Evolutionary conservation across 2,888 invertebrate genomes (phyloP).

Genomic region (Cryptocheilus praepositus): DNA sequence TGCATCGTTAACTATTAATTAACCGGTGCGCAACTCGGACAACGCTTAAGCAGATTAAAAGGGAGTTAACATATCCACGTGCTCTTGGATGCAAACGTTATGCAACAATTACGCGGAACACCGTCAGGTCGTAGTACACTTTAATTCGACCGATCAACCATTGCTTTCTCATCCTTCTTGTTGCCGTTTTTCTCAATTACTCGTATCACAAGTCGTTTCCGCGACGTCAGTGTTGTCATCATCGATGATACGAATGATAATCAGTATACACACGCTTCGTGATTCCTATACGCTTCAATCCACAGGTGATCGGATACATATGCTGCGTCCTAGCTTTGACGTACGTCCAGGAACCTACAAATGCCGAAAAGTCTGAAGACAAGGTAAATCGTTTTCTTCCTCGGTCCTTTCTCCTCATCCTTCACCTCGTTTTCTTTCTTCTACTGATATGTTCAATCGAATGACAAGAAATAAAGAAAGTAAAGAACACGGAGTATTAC

Average conservation of each 20-base stretch:
- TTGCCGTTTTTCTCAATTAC: too few species aligned
- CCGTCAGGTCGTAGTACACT: neutral
- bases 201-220: too few species aligned
- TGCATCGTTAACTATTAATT: slow-evolving; percentile 37
- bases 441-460: too few species aligned
- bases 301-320: slow-evolving; percentile 50
- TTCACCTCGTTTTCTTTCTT: too few species aligned
- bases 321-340: slow-evolving; percentile 48
- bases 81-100: slow-evolving; percentile 31
- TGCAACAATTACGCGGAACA: slow-evolving; percentile 19
- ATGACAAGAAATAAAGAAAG: neutral
- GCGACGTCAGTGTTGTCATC: too few species aligned
- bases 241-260: neutral
- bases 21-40: slow-evolving; percentile 41
- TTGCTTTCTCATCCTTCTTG: too few species aligned
- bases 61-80: slow-evolving; percentile 31
- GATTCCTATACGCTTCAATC: slow-evolving; percentile 3
- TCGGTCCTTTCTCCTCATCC: neutral
- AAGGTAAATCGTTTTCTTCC: slow-evolving; percentile 43
- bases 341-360: slow-evolving; percentile 35
- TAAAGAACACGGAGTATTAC: too few species aligned
- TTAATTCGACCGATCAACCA: too few species aligned
- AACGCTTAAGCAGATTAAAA: slow-evolving; percentile 47
- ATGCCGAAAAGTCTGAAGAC: slow-evolving; percentile 29
- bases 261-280: neutral